These are phyloP conservation scores for Wiebesia pumilae DNA, from an alignment of 1,140 invertebrate genomes.

Conservation along the genomic window DNA sequence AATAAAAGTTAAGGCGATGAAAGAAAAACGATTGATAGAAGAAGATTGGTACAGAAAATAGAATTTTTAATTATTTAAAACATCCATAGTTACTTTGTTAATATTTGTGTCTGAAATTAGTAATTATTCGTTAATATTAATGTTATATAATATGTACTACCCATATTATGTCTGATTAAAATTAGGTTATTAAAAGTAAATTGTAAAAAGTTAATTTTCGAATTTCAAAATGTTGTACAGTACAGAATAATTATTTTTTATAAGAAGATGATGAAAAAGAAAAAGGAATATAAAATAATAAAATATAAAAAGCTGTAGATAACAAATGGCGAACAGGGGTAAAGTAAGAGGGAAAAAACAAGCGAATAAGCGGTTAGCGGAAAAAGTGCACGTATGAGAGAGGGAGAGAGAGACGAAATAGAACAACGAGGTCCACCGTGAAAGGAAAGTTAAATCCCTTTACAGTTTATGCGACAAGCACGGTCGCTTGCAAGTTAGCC, in stretches of 20 bases:
- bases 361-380: not conserved
- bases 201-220: too few relatives aligned
- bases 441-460: slow-evolving; percentile 74
- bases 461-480: slow-evolving; percentile 72
- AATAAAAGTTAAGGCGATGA: too few relatives aligned
- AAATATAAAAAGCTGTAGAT: not conserved
- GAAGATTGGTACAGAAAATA: too few relatives aligned
- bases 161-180: too few relatives aligned
- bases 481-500: slow-evolving; percentile 68
- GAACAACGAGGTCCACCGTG: slow-evolving; percentile 68
- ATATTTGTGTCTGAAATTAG: too few relatives aligned
- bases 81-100: too few relatives aligned
- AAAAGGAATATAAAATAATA: not conserved
- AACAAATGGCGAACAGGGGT: slow-evolving; percentile 38
- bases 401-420: slow-evolving; percentile 55
- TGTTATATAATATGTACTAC: too few relatives aligned
- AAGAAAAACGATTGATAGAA: too few relatives aligned
- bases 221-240: not conserved
- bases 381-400: not conserved
- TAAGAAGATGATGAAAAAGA: not conserved
- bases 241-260: not conserved
- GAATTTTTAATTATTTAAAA: too few relatives aligned
- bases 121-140: too few relatives aligned
- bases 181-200: too few relatives aligned
- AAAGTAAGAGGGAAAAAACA: slow-evolving; percentile 44